phyloP scores from a whole-genome alignment of 2,113 vertebrate genomes.

The Mobula birostris region DNA sequence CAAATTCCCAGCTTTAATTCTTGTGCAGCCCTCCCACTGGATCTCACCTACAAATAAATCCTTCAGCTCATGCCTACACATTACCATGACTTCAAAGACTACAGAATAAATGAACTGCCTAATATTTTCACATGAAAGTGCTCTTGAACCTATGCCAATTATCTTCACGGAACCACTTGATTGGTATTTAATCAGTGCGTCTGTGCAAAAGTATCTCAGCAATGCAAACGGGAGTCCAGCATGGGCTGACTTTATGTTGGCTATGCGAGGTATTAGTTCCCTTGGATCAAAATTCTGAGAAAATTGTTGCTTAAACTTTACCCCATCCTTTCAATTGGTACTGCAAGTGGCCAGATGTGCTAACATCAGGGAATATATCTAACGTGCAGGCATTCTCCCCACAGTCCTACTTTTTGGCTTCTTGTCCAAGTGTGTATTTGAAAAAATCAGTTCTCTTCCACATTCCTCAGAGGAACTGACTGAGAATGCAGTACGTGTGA shows the following conservation, averaged over 20 bases:
- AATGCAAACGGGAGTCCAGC: not conserved
- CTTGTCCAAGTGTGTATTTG: not conserved
- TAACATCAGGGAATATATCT: not conserved
- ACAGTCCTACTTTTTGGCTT: not conserved
- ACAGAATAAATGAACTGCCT: conserved; percentile 13
- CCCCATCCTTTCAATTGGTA: not conserved
- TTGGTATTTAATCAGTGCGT: not conserved
- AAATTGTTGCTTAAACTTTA: not conserved
- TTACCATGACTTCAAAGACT: not conserved
- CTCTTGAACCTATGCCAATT: not conserved
- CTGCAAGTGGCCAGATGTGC: not conserved
- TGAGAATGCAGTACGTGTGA: not conserved
- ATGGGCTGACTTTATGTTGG: not conserved
- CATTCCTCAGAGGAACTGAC: not conserved
- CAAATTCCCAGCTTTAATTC: not conserved
- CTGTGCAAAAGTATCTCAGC: not conserved
- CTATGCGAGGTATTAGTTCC: no score
- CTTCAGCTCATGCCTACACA: not conserved
- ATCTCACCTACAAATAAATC: not conserved
- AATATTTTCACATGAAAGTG: conserved; percentile 23
- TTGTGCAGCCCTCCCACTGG: not conserved
- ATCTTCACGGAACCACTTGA: not conserved
- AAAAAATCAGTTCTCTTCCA: not conserved
- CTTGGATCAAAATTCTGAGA: not conserved
- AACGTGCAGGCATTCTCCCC: not conserved